Evolutionary conservation across 2,797 vertebrate genomes (phyloP).

Genomic region (Protonibea diacanthus): DNA sequence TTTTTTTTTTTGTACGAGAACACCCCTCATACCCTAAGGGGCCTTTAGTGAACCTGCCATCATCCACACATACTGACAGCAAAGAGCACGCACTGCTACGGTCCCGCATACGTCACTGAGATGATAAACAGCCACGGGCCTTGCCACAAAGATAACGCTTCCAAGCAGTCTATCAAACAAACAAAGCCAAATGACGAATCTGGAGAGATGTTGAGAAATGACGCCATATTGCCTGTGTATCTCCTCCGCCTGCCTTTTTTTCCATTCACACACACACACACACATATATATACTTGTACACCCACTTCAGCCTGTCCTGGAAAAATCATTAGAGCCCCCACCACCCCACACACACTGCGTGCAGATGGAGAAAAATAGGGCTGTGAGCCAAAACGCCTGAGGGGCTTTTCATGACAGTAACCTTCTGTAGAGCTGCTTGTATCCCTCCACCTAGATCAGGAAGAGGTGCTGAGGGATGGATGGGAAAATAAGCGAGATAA

Average conservation of each 20-base stretch:
- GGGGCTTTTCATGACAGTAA: slow-evolving; percentile 83
- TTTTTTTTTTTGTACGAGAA: slow-evolving; percentile 35
- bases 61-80: slow-evolving; percentile 78
- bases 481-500: slow-evolving; percentile 75
- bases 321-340: slow-evolving; percentile 81
- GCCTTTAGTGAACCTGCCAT: slow-evolving; percentile 77
- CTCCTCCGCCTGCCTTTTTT: slow-evolving; percentile 58
- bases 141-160: slow-evolving; percentile 73
- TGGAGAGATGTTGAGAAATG: slow-evolving; percentile 69
- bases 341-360: slow-evolving; percentile 66
- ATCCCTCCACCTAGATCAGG: slow-evolving; percentile 76
- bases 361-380: slow-evolving; percentile 78
- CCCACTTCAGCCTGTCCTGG: slow-evolving; percentile 79
- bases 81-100: slow-evolving; percentile 64
- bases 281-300: slow-evolving; percentile 59
- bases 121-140: slow-evolving; percentile 78
- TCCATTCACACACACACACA: slow-evolving; percentile 31
- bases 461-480: slow-evolving; percentile 68
- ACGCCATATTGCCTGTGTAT: slow-evolving; percentile 60
- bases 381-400: slow-evolving; percentile 76
- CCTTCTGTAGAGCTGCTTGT: slow-evolving; percentile 80
- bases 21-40: slow-evolving; percentile 69
- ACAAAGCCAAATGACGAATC: slow-evolving; percentile 77
- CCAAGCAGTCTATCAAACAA: slow-evolving; percentile 78
- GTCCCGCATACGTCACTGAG: slow-evolving; percentile 64